Evolutionary conservation across 2,888 invertebrate species (phyloP).

Genomic region (Synanthedon andrenaeformis): DNA sequence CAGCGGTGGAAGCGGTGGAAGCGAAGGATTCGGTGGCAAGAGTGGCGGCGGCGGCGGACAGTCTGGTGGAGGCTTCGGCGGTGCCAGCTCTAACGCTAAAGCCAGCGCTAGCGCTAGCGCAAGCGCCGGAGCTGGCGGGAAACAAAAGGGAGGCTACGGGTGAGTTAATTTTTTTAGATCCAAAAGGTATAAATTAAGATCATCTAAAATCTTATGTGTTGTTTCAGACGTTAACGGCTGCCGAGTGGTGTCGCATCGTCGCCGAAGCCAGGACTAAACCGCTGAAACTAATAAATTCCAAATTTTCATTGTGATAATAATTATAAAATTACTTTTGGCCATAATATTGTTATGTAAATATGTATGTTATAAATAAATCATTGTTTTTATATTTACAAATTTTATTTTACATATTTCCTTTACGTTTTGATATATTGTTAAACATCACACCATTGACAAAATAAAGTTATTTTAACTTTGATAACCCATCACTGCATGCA

Average conservation of each 20-base stretch:
- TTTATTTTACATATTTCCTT: too few species aligned
- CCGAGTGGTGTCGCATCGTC: too few species aligned
- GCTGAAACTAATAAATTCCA: conserved; percentile 11
- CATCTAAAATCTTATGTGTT: too few species aligned
- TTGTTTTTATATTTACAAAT: neutral
- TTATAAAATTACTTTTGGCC: conserved; percentile 17
- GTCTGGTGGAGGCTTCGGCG: conserved; percentile 12
- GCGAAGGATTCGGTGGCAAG: conserved; percentile 10
- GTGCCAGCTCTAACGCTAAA: conserved; percentile 6
- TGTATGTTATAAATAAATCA: conserved; percentile 11
- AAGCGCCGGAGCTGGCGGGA: conserved; percentile 16
- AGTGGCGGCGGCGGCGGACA: conserved; percentile 12
- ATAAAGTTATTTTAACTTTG: too few species aligned
- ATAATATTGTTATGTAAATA: conserved; percentile 15
- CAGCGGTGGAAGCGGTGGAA: conserved; percentile 1
- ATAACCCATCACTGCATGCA: too few species aligned
- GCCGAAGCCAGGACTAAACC: neutral
- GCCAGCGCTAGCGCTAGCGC: conserved; percentile 11
- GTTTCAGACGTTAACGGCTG: too few species aligned
- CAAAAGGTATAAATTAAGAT: too few species aligned
- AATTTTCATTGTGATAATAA: conserved; percentile 32
- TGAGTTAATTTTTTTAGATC: conserved; percentile 9
- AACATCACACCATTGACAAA: too few species aligned
- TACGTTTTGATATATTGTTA: too few species aligned
- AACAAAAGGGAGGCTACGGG: conserved; percentile 29